Percentiles rank a stretch among this genome's conserved stretches.
Conservation (phyloP, 2,797 vertebrate species). For the Pitangus sulphuratus region DNA sequence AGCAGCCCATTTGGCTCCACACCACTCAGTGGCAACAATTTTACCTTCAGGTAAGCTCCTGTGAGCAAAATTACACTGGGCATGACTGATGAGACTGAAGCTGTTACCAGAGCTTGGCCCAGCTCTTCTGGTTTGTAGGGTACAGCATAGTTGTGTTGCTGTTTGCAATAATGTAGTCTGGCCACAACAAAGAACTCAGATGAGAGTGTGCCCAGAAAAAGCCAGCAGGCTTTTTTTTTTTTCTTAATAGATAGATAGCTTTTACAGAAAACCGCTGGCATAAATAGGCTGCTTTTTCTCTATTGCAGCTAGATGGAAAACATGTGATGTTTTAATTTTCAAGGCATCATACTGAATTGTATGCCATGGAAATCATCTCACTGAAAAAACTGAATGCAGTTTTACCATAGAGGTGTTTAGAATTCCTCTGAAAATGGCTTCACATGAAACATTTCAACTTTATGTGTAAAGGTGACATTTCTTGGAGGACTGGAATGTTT, state of each 20-base stretch:
- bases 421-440: neutral
- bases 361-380: neutral
- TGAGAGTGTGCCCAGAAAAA: constrained; percentile 14
- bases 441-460: neutral
- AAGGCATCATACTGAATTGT: neutral
- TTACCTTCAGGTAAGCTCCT: neutral
- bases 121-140: neutral
- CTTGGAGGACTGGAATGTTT: neutral
- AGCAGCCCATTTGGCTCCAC: neutral
- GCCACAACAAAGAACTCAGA: constrained; percentile 1
- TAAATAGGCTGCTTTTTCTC: neutral
- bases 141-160: neutral
- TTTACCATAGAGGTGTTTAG: neutral
- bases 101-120: neutral
- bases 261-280: constrained; percentile 21
- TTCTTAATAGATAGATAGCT: neutral
- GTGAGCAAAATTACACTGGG: neutral
- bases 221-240: neutral
- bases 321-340: constrained; percentile 7
- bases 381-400: neutral
- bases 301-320: neutral
- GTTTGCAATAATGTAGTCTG: neutral
- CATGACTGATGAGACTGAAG: neutral
- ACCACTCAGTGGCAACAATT: neutral
- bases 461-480: neutral